A percentile compares a stretch with the other conserved stretches of the same genome.
Conservation (phyloP, 30 jellyfish, hydroid and myxozoan genomes). For the Nemopilema nomurai region DNA sequence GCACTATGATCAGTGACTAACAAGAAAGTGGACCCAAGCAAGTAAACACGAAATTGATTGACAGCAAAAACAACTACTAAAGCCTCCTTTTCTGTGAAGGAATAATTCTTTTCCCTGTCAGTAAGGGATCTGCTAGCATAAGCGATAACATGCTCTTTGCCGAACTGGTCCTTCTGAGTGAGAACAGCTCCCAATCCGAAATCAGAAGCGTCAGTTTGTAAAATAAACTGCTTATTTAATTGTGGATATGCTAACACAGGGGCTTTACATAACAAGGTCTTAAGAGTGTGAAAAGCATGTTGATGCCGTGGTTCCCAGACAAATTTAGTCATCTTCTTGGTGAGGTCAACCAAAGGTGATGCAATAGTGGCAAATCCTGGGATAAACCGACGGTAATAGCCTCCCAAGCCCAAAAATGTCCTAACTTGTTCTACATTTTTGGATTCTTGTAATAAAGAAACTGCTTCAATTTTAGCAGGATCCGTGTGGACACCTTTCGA, state of each 20-base stretch:
- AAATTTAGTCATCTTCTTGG: neutral
- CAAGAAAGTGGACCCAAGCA: slow-evolving; percentile 29
- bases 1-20: slow-evolving; percentile 71
- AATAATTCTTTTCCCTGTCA: slow-evolving; percentile 36
- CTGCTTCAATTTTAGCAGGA: slow-evolving; percentile 45
- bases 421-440: slow-evolving; percentile 16
- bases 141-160: slow-evolving; percentile 29
- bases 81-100: slow-evolving; percentile 63
- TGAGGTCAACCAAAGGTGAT: slow-evolving; percentile 19
- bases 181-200: slow-evolving; percentile 64
- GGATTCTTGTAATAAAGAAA: slow-evolving; percentile 17
- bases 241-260: slow-evolving; percentile 43
- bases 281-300: neutral
- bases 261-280: slow-evolving; percentile 10
- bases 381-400: slow-evolving; percentile 47
- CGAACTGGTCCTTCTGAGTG: slow-evolving; percentile 12
- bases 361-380: slow-evolving; percentile 43
- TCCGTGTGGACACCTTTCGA: slow-evolving; percentile 25
- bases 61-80: slow-evolving; percentile 59
- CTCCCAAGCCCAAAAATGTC: slow-evolving; percentile 51
- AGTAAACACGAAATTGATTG: slow-evolving; percentile 28
- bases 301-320: slow-evolving; percentile 10
- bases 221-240: slow-evolving; percentile 20
- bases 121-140: slow-evolving; percentile 56
- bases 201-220: slow-evolving; percentile 57